Percentiles rank a stretch among this genome's conserved stretches.
These are phyloP conservation scores for Isichthys henryi DNA, from an alignment of 2,113 vertebrate species.

Conservation along the genomic window DNA sequence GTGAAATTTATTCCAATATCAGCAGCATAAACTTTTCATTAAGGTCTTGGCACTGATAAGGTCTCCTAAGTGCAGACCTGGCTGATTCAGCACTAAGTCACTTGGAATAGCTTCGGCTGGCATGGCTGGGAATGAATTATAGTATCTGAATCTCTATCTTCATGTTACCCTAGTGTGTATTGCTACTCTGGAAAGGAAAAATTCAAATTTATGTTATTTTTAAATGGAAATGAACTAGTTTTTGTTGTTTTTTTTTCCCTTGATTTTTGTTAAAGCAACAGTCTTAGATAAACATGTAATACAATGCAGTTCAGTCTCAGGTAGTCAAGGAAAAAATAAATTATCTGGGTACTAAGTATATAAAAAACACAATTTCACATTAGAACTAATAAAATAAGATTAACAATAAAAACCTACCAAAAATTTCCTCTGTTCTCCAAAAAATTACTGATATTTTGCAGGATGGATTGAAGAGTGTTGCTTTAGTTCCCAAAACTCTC, in stretches of 20 bases:
- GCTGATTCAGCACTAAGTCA: background rate
- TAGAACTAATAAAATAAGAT: background rate
- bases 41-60: background rate
- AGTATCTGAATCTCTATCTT: background rate
- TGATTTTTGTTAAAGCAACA: background rate
- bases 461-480: background rate
- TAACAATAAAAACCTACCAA: background rate
- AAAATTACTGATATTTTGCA: background rate
- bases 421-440: background rate
- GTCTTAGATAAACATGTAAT: background rate
- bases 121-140: background rate
- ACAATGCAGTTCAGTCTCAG: background rate
- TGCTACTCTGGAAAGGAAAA: background rate
- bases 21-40: background rate
- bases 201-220: background rate
- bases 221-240: background rate
- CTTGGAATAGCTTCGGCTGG: background rate
- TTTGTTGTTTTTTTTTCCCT: background rate
- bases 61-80: background rate
- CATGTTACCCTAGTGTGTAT: background rate
- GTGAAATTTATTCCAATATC: background rate
- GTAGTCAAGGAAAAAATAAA: background rate
- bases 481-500: background rate
- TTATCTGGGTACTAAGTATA: background rate
- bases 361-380: background rate